Conservation (phyloP, 1,140 invertebrate genomes). For the Dryas iulia region DNA sequence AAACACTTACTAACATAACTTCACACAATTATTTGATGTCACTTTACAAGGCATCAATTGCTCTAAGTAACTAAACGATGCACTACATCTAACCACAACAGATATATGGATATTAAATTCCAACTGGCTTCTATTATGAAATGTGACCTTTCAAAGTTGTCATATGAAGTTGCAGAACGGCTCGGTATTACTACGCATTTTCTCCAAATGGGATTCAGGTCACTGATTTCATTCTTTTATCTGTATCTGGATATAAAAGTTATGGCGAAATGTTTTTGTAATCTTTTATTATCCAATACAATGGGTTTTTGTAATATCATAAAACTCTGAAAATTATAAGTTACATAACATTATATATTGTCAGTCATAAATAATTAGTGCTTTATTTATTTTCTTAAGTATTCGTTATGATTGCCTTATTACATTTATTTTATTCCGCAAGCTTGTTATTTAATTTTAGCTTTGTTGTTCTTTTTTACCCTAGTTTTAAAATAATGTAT, state of each 20-base stretch:
- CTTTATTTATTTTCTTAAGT: too few relatives aligned
- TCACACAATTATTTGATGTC: neutral
- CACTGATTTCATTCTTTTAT: conserved; percentile 22
- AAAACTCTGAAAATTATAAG: neutral
- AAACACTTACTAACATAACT: neutral
- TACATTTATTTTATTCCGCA: neutral
- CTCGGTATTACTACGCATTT: conserved; percentile 17
- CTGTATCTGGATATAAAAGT: neutral
- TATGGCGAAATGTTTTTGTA: neutral
- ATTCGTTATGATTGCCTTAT: neutral
- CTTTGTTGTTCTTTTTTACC: neutral
- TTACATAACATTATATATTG: neutral
- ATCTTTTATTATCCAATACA: neutral
- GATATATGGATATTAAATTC: conserved; percentile 31
- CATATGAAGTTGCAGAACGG: conserved; percentile 15
- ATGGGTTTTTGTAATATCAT: neutral
- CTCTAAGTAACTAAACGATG: neutral
- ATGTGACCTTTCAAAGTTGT: conserved; percentile 24
- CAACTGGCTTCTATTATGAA: conserved; percentile 27
- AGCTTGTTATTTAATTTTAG: neutral
- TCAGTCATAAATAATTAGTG: neutral
- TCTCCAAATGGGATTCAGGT: conserved; percentile 23
- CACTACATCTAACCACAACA: conserved; percentile 17
- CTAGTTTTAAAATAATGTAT: too few relatives aligned
- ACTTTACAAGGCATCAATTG: neutral